Evolutionary conservation across 2,113 vertebrate species (phyloP), one percentile per base, ranked within the genome.

Genomic region (Pardalotus punctatus): DNA sequence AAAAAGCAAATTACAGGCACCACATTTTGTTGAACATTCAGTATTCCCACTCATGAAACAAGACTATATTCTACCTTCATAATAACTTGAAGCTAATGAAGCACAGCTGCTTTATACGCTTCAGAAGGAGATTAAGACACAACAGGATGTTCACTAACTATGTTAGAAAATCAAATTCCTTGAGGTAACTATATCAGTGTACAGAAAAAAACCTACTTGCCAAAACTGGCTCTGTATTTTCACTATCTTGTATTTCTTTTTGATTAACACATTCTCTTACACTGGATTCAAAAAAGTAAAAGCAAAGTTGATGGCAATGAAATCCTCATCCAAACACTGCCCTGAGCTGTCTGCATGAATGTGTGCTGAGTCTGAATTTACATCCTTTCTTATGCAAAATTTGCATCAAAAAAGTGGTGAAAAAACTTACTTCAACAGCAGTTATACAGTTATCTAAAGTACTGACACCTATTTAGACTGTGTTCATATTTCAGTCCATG

Each of bases 51-150:
- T 90, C 64, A 93, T 19, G n/a, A 72, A 88, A 86, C 42, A 88
- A 66, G 77, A 43, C 64, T 61, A 40, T 35, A 86, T 92, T 83
- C 81, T 94, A 6, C 7, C 3, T 82, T 94, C 76, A 53, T 81
- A 94, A 90, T 69, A 97, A 96, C 28, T 87, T 85, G 88, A 93
- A 62, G 67, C 62, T 97, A 96, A 96, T 87, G 86, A 96, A 96
- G 84, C 42, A 82, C 82, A 88, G 57, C 43, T 91, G 89, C 71
- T 96, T 92, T 87, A 82, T 56, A 73, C 54, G 45, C 57, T 93
- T 94, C 85, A 94, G 53, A 93, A 91, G 91, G 36, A 96, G 38
- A 78, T 94, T 86, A 95, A 94, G 74, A 91, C 71, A 93, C 87
- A 97, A 96, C 36, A 94, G 67, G 90, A 70, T 88, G 25, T 70